Percentiles rank a stretch among this genome's conserved stretches.
Conservation (phyloP, 2,888 invertebrate genomes). For the Malacosoma neustria region DNA sequence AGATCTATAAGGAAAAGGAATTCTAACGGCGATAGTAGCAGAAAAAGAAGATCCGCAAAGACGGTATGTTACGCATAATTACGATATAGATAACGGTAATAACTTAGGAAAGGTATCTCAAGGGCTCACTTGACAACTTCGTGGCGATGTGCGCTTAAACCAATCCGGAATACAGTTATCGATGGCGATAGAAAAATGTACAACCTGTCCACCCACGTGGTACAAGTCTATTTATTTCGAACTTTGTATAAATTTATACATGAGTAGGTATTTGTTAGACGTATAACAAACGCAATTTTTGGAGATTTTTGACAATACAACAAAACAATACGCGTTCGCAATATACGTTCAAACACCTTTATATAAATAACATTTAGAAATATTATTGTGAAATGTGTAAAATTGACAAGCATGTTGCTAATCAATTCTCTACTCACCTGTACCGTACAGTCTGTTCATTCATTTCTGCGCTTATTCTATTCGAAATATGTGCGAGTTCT, state of each 20-base stretch:
- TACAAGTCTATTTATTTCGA: constrained; percentile 5
- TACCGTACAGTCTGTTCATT: constrained; percentile 14
- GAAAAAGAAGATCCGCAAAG: too few species aligned
- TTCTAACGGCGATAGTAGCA: too few species aligned
- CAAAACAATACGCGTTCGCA: background rate
- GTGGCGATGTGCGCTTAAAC: constrained; percentile 3
- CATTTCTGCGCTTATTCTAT: constrained; percentile 27
- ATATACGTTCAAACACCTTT: background rate
- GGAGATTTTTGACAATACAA: background rate
- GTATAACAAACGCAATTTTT: background rate
- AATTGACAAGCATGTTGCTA: background rate
- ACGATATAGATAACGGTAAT: constrained; percentile 15
- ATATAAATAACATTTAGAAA: background rate
- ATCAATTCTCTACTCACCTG: background rate
- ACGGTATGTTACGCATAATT: too few species aligned
- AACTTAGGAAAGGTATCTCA: constrained; percentile 1
- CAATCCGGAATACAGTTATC: constrained; percentile 42
- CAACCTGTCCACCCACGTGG: constrained; percentile 62
- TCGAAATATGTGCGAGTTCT: constrained; percentile 18
- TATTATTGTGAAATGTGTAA: background rate
- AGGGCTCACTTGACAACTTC: constrained; percentile 8
- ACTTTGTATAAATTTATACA: background rate
- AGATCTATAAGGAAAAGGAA: too few species aligned
- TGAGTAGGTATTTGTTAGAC: background rate
- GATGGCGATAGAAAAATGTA: constrained; percentile 59